Base-by-base conservation (phyloP, 1,140 invertebrate genomes). In the Zaprionus camerounensis region DNA sequence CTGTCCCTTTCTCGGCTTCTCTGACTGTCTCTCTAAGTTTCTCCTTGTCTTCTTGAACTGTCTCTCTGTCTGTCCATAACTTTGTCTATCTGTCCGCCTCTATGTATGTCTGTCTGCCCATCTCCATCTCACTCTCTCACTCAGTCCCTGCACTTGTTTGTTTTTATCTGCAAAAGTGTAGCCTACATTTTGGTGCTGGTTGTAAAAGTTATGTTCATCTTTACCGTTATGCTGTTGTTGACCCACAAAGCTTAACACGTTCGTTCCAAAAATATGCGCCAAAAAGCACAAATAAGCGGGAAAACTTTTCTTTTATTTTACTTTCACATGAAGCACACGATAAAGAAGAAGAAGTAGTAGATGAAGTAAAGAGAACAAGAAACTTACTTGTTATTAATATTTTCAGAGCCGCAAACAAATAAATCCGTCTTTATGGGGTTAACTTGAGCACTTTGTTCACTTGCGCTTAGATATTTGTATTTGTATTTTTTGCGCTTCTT, bases 171-270 rank as follows among this genome's bases (percentile, higher is more conserved):
- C 17, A 9, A 34, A 51, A 34, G 17, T 65, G 51, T 55, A 67
- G 76, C 64, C 72, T 71, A 73, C 41, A 17, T 70, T 83, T 79
- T 58, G 70, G 64, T 44, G 70, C 69, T 15, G 9, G 5, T n/a
- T n/a, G 38, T 41, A 46, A 46, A 46, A 46, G 41, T 46, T 17
- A 46, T 41, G 15, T n/a, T 15, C 38, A 41, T 41, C 5, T 46
- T 46, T 46, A 13, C 36, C 36, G 36, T 38, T 46, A 46, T 17
- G 41, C 17, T 46, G 41, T 44, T 44, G 78, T 85, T 85, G 82
- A 85, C 82, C 82, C 76, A 85, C 63, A 79, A 84, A 83, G 53
- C 13, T 6, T 22, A 15, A 65, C 61, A 41, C 44, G 17, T 28
- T 15, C n/a, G 46, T 57, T 15, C 38, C n/a, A 7, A n/a, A 44